Conservation (phyloP, 2,113 vertebrate species). For the Hystrix cristata region DNA sequence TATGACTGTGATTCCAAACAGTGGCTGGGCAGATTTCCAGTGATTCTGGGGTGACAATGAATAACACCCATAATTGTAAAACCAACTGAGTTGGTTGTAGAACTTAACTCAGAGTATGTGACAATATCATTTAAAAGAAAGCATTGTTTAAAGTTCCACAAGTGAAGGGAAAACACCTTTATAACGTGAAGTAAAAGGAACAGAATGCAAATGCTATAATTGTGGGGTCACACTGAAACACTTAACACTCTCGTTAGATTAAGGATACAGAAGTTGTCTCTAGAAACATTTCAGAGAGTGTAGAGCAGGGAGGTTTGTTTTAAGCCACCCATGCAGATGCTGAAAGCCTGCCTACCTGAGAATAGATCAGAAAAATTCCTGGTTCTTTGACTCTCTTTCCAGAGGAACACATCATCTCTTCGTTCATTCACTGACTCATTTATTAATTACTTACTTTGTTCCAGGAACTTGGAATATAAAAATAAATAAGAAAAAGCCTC, state of each 20-base stretch:
- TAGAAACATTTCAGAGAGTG: background rate
- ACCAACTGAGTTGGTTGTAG: background rate
- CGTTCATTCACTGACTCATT: background rate
- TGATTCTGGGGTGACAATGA: background rate
- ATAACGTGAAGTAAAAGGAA: slow-evolving; percentile 3
- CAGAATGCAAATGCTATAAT: background rate
- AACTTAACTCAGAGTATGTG: background rate
- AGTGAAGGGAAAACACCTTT: background rate
- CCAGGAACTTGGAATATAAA: background rate
- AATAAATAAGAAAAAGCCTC: background rate
- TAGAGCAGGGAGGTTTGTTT: background rate
- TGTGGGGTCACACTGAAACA: background rate
- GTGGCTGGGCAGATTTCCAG: background rate
- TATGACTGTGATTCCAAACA: background rate
- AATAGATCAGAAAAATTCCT: background rate
- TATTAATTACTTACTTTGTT: background rate
- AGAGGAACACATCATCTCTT: background rate
- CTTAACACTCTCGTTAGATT: background rate
- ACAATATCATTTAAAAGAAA: background rate
- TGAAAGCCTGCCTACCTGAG: background rate
- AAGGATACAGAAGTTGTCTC: background rate
- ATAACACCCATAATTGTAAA: background rate
- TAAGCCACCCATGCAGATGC: background rate
- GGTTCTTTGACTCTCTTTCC: background rate
- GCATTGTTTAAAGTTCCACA: background rate